phyloP scores from a whole-genome alignment of 1,140 invertebrate species.

The Pachypsylla venusta region DNA sequence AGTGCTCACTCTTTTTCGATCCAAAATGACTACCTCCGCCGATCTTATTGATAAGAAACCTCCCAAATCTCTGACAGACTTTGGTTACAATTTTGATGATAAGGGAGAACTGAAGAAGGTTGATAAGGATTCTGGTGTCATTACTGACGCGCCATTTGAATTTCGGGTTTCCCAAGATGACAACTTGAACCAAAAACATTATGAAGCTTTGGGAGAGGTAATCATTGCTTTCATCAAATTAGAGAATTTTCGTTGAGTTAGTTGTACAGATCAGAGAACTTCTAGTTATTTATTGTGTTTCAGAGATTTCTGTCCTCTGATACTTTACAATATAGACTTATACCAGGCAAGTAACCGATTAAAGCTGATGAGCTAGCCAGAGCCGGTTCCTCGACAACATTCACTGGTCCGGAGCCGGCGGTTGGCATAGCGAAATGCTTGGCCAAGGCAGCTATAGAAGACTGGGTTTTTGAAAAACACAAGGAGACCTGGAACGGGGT shows the following conservation, averaged over 20 bases:
- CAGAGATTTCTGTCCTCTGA: background rate
- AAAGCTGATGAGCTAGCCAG: too few relatives aligned
- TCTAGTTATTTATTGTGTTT: background rate
- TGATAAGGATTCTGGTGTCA: constrained; percentile 31
- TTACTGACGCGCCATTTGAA: constrained; percentile 39
- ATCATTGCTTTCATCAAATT: background rate
- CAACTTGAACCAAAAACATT: constrained; percentile 47
- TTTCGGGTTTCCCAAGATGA: constrained; percentile 43
- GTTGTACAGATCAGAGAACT: background rate
- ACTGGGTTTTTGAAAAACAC: too few relatives aligned
- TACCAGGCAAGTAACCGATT: background rate
- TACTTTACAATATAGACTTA: background rate
- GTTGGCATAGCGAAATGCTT: too few relatives aligned
- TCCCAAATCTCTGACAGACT: constrained; percentile 6
- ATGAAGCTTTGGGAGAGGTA: constrained; percentile 52
- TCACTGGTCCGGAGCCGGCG: too few relatives aligned
- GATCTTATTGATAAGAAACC: too few relatives aligned
- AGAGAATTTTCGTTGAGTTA: background rate
- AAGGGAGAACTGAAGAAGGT: constrained; percentile 42
- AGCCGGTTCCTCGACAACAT: too few relatives aligned
- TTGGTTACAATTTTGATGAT: constrained; percentile 24
- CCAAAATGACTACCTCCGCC: too few relatives aligned
- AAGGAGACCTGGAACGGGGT: too few relatives aligned
- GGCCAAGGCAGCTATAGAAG: too few relatives aligned
- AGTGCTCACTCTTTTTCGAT: too few relatives aligned